These are phyloP conservation scores for Caranx melampygus DNA, from an alignment of 2,113 vertebrate genomes.

Conservation along the genomic window DNA sequence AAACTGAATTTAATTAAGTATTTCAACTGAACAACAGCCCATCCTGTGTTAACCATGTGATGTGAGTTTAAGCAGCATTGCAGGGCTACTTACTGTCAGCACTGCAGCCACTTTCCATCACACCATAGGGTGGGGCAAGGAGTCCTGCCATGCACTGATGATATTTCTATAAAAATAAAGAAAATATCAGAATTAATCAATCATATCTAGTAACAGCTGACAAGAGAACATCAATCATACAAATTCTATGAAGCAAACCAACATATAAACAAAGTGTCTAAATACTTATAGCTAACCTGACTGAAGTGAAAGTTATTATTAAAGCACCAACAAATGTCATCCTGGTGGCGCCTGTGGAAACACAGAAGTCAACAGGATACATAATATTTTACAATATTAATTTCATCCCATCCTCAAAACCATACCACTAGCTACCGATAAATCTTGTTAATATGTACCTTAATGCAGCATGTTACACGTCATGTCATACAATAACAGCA, in stretches of 20 bases:
- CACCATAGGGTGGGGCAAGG: constrained; percentile 95
- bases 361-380: too few species aligned
- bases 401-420: background rate
- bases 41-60: too few species aligned
- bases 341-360: too few species aligned
- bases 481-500: background rate
- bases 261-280: too few species aligned
- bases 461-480: too few species aligned
- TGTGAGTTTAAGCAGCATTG: background rate
- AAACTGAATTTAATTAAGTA: too few species aligned
- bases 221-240: background rate
- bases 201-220: constrained; percentile 37
- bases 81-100: constrained; percentile 91
- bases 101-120: constrained; percentile 93
- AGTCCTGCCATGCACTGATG: constrained; percentile 96
- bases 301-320: background rate
- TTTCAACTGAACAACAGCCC: too few species aligned
- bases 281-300: background rate
- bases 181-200: constrained; percentile 35
- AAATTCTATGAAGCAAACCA: background rate
- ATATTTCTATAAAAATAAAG: constrained; percentile 87
- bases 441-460: too few species aligned
- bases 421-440: too few species aligned
- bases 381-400: too few species aligned
- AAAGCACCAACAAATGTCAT: too few species aligned